These are phyloP conservation scores for Anguilla megastoma DNA, from an alignment of 2,797 vertebrate species.

Conservation along the genomic window DNA sequence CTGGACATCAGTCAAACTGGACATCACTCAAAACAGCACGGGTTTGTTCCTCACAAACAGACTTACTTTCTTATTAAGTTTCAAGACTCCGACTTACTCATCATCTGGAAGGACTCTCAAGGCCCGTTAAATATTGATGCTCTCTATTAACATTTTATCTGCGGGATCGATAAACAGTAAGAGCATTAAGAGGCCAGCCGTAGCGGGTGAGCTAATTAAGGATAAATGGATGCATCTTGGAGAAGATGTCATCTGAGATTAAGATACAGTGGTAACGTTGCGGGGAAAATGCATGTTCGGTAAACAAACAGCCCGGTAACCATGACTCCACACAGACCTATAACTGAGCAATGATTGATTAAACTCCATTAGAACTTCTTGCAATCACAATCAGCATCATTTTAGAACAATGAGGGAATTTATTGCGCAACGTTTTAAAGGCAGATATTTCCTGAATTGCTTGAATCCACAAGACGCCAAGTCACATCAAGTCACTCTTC, in stretches of 20 bases:
- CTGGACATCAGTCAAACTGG: neutral
- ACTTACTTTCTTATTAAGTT: neutral
- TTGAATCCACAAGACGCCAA: neutral
- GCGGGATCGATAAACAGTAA: neutral
- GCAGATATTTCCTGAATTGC: neutral
- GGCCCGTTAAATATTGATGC: slow-evolving; percentile 20
- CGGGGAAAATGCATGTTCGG: slow-evolving; percentile 40
- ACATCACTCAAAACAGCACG: neutral
- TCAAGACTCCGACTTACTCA: neutral
- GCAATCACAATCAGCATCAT: neutral
- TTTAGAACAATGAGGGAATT: neutral
- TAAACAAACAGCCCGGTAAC: slow-evolving; percentile 62
- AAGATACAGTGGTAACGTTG: slow-evolving; percentile 63
- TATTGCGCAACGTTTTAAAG: neutral
- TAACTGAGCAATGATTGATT: slow-evolving; percentile 48
- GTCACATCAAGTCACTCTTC: neutral
- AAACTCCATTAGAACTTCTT: slow-evolving; percentile 19
- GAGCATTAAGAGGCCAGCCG: slow-evolving; percentile 27
- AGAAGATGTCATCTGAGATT: slow-evolving; percentile 54
- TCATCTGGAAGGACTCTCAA: neutral
- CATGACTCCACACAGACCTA: slow-evolving; percentile 50
- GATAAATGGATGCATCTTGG: slow-evolving; percentile 62
- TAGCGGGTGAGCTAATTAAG: slow-evolving; percentile 47
- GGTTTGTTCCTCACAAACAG: neutral
- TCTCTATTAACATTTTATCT: neutral